Base-by-base conservation (phyloP, 2,113 vertebrate species). In the Hypanus sabinus region DNA sequence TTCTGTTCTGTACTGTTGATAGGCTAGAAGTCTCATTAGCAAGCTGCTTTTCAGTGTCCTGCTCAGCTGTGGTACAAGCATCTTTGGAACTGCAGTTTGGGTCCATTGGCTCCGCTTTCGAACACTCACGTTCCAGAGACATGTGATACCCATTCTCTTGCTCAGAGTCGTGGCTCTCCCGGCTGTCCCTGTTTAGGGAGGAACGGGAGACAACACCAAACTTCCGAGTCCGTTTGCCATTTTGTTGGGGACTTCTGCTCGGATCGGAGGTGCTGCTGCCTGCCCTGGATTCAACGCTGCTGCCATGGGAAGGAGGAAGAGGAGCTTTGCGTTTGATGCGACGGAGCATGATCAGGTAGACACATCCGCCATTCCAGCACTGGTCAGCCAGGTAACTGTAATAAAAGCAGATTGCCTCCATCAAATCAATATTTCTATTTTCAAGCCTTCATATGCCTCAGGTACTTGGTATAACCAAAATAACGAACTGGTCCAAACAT, bases 291-390 rank as follows among this genome's bases (percentile, higher is more conserved):
- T 96, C 97, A 94, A 96, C 95, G 71, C 94, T 94, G 95, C 96
- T 96, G 95, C 96, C 97, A 75, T 97, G 97, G 90, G 97, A 97
- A 24, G 98, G 97, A 96, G 98, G 97, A 94, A 96, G 97, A 75
- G 98, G 98, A 94, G 98, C 98, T 95, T 98, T 98, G 95, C 98
- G 97, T 96, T 99, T 99, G 95, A 99, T 98, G 95, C 98, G 97
- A 94, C 99, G 98, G 95, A 99, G 97, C 97, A 99, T 98, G 97
- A 99, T 98, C 97, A 99, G 96, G 97, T 98, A 98, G 97, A 99
- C 97, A 0, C 97, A 98, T 95, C 98, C 99, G 95, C 98, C 98
- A 97, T 98, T 98, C 99, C 99, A 99, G 97, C 99, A 99, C 98
- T 99, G 99, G 94, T 99, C 98, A 33, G 98, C 98, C 96, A 99